Base-by-base conservation (phyloP, 1,140 invertebrate genomes). In the Temnothorax nylanderi region DNA sequence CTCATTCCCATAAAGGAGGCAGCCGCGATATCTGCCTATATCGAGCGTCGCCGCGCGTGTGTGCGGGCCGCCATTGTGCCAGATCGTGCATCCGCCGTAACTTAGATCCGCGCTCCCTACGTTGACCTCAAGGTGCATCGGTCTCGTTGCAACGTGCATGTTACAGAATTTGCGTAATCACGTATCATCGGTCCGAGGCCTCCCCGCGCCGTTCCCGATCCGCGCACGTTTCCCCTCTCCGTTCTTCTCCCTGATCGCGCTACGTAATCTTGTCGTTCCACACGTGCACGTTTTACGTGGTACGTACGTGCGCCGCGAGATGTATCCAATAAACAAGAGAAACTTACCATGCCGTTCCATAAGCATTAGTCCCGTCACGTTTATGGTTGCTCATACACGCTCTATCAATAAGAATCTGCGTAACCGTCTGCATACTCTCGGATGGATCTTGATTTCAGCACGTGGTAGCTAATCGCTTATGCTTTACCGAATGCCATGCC, bases 81-180 rank as follows among this genome's bases (percentile, higher is more conserved):
- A 51, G 47, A 51, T 85, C 82, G 58, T 78, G 72, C 62, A 64
- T 78, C 82, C 58, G 13, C 47, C 49, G 80, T 85, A 85, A 85
- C 74, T 65, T 67, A 85, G 34, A 84, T 58, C 51, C 47, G 69
- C 71, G 81, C 88, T 58, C 37, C 37, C 87, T 88, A 86, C 91
- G 89, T 89, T 92, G 91, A 93, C 90, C 92, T 92, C 91, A 90
- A 92, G 90, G 88, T 90, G 88, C 92, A 92, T 76, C 80, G 80
- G 80, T 84, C 84, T 87, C 85, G 88, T 87, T 92, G 91, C 88
- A 90, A 92, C 92, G 91, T 93, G 89, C 92, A 93, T 89, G 92
- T 91, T 91, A 91, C 88, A 91, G 84, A 93, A 93, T 93, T 93
- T 93, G 93, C 92, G 93, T 93, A 93, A 93, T 93, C 92, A 93